phyloP scores from a whole-genome alignment of 2,888 invertebrate genomes.

The Macrosiphum euphorbiae region DNA sequence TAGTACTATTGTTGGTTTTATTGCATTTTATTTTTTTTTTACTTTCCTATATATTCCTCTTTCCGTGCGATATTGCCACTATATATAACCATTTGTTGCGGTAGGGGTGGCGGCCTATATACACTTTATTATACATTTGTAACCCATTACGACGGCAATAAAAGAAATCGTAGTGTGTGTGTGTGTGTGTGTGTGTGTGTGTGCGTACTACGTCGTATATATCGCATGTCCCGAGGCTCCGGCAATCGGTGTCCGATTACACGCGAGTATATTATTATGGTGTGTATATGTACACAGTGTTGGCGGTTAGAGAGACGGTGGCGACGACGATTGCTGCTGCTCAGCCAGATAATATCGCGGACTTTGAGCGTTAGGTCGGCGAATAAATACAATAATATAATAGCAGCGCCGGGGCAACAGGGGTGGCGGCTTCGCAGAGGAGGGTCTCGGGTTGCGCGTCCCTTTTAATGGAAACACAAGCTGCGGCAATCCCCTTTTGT shows the following conservation, averaged over 20 bases:
- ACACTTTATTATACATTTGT: not conserved
- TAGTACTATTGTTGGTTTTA: slow-evolving; percentile 16
- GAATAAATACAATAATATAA: slow-evolving; percentile 57
- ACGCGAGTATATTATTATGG: not conserved
- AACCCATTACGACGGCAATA: not conserved
- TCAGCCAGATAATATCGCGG: slow-evolving; percentile 57
- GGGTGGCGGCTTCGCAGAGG: not conserved
- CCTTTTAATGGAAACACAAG: slow-evolving; percentile 63
- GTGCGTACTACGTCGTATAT: not conserved
- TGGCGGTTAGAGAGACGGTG: not conserved
- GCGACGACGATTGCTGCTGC: slow-evolving; percentile 40
- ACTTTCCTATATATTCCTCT: not conserved
- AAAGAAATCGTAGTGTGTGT: not conserved
- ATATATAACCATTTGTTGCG: not conserved
- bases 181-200: not conserved
- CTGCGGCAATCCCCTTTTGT: slow-evolving; percentile 27
- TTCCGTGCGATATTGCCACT: not conserved
- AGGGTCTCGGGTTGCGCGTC: slow-evolving; percentile 58
- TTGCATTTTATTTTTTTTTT: slow-evolving; percentile 1
- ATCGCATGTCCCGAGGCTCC: slow-evolving; percentile 39
- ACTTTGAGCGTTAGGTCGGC: slow-evolving; percentile 51
- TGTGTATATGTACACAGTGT: not conserved
- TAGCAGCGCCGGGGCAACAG: slow-evolving; percentile 12
- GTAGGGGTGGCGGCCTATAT: not conserved
- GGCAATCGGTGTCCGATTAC: slow-evolving; percentile 62